Conservation (phyloP, 2,888 invertebrate species). For the Synanthedon andrenaeformis region DNA sequence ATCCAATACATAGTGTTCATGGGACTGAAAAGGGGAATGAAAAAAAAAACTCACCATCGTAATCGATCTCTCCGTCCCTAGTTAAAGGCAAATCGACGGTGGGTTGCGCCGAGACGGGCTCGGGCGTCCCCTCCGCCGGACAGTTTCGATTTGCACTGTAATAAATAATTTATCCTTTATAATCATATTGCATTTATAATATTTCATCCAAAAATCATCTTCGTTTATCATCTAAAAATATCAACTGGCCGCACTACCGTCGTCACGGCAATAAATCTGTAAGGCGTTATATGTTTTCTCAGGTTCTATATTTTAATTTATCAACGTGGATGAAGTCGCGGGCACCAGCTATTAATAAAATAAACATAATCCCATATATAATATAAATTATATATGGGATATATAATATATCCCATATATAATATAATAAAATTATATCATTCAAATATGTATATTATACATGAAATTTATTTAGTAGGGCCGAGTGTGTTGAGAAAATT, state of each 20-base stretch:
- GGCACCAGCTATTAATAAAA: not conserved
- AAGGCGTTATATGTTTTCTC: too few species aligned
- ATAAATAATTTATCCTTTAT: slow-evolving; percentile 16
- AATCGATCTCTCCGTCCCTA: slow-evolving; percentile 81
- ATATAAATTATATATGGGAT: too few species aligned
- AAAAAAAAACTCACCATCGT: slow-evolving; percentile 72
- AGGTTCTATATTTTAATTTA: too few species aligned
- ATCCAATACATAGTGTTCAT: too few species aligned
- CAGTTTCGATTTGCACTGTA: slow-evolving; percentile 48
- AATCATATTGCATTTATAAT: slow-evolving; percentile 2
- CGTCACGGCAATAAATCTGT: too few species aligned
- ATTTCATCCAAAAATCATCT: not conserved
- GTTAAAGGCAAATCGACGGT: slow-evolving; percentile 67
- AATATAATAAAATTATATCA: too few species aligned
- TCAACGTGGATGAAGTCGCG: too few species aligned
- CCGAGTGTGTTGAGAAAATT: too few species aligned
- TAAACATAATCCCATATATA: not conserved
- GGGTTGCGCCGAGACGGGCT: slow-evolving; percentile 45
- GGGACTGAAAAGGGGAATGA: too few species aligned
- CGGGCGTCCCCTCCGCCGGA: slow-evolving; percentile 42
- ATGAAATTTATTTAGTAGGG: too few species aligned
- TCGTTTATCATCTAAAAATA: not conserved
- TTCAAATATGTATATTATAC: not conserved
- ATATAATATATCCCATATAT: too few species aligned
- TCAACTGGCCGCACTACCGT: not conserved